These are phyloP conservation scores for Callosobruchus maculatus DNA, from an alignment of 2,888 invertebrate genomes.

Conservation along the genomic window DNA sequence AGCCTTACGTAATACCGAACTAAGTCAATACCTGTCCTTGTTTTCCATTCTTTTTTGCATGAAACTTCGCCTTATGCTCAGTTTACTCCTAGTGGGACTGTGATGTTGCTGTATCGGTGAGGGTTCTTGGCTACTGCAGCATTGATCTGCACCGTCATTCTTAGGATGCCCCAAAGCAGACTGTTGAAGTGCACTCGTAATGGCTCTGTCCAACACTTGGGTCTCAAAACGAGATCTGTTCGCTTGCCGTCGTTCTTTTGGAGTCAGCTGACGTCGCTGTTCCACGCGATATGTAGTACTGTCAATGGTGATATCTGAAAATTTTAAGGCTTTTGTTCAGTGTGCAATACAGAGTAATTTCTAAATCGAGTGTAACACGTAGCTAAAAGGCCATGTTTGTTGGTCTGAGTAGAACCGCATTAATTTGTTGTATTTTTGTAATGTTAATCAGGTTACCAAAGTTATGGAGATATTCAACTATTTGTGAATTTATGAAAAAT, in stretches of 20 bases:
- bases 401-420: no score
- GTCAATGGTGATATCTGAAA: not conserved
- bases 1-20: not conserved
- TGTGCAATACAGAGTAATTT: no score
- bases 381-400: no score
- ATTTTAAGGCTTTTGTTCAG: no score
- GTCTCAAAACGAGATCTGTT: conserved; percentile 62
- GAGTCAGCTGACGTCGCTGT: conserved; percentile 48
- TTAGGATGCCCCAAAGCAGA: conserved; percentile 19
- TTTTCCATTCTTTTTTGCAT: conserved; percentile 61
- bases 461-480: no score
- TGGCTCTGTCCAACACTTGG: conserved; percentile 50
- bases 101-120: conserved; percentile 19
- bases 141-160: not conserved
- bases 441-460: no score
- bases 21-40: conserved; percentile 50
- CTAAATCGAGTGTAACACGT: no score
- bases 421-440: no score
- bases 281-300: not conserved
- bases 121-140: not conserved
- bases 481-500: no score
- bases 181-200: conserved; percentile 38
- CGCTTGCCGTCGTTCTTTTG: conserved; percentile 59
- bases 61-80: conserved; percentile 40
- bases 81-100: conserved; percentile 34